These are phyloP conservation scores for Bellardia pandia DNA, from an alignment of 2,888 invertebrate genomes.

Conservation along the genomic window DNA sequence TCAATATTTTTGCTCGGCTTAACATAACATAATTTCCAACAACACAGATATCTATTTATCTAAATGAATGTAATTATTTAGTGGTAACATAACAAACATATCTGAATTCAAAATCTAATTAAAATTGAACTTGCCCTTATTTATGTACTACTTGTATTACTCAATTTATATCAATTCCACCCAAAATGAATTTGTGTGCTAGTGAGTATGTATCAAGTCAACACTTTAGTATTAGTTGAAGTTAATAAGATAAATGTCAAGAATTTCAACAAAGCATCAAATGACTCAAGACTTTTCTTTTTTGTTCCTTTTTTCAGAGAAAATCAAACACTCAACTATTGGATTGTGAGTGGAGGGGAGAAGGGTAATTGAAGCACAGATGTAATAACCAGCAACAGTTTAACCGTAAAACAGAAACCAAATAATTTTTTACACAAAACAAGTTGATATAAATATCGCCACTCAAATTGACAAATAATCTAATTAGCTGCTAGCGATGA, in stretches of 20 bases:
- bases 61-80: slow-evolving; percentile 46
- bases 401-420: slow-evolving; percentile 41
- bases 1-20: too few relatives aligned
- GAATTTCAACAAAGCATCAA: slow-evolving; percentile 71
- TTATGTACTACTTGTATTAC: slow-evolving; percentile 15
- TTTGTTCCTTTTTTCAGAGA: neutral
- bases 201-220: slow-evolving; percentile 52
- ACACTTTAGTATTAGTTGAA: slow-evolving; percentile 71
- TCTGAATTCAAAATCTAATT: slow-evolving; percentile 75
- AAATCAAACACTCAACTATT: neutral
- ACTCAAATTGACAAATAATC: slow-evolving; percentile 80
- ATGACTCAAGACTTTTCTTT: slow-evolving; percentile 57
- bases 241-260: slow-evolving; percentile 75
- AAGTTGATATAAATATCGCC: slow-evolving; percentile 73
- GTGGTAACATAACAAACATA: slow-evolving; percentile 37
- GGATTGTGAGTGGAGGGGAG: neutral
- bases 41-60: slow-evolving; percentile 2
- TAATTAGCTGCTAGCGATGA: slow-evolving; percentile 82
- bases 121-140: slow-evolving; percentile 64
- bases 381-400: slow-evolving; percentile 57
- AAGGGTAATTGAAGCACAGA: slow-evolving; percentile 48
- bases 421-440: slow-evolving; percentile 62
- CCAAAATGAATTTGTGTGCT: slow-evolving; percentile 27
- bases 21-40: neutral
- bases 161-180: slow-evolving; percentile 51